Base-by-base conservation (phyloP, 2,113 vertebrate genomes). In the Misgurnus mizolepis region DNA sequence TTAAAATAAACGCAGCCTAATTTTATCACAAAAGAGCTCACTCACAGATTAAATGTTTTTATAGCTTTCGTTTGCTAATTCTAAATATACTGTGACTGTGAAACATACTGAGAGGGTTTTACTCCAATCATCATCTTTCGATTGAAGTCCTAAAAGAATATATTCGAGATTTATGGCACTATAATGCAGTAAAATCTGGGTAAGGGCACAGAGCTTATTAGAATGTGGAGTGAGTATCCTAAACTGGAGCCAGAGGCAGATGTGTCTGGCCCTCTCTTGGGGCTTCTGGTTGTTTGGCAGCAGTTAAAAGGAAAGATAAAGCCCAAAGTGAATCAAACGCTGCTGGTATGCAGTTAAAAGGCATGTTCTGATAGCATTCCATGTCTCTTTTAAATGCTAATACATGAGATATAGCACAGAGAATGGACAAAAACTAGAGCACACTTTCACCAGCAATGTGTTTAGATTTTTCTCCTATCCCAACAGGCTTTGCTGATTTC, bases 271-370 rank as follows among this genome's bases (percentile, higher is more conserved):
- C 65, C 55, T 81, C 70, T 40, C 43, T 76, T 62, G 14, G 64
- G 80, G 14, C 67, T 80, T 78, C 47, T 78, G 75, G 53, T 68
- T 81, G 79, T 74, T 79, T 81, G 82, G 75, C 68, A 81, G 69
- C 70, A 74, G 79, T 84, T 81, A 74, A 75, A 79, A 81, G 79
- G 53, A n/a, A 78, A 78, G 80, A 84, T 75, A 79, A 84, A 84
- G 64, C 80, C 73, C 49, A 69, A 67, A 18, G 65, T 75, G 75
- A 77, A 79, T 84, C 79, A 81, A 84, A 79, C 75, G 49, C 56
- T 61, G 64, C 79, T 81, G 83, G 77, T 84, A 74, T 62, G 39
- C 40, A 76, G 75, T 18, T 78, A 55, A 81, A 84, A 67, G 45
- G 47, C 18, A 49, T 78, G 79, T 74, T 78, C 64, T 84, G 79